A percentile compares a stretch with the other conserved stretches of the same genome.
Evolutionary conservation across 2,888 invertebrate genomes (phyloP).

Genomic region (Nephrotoma appendiculata): DNA sequence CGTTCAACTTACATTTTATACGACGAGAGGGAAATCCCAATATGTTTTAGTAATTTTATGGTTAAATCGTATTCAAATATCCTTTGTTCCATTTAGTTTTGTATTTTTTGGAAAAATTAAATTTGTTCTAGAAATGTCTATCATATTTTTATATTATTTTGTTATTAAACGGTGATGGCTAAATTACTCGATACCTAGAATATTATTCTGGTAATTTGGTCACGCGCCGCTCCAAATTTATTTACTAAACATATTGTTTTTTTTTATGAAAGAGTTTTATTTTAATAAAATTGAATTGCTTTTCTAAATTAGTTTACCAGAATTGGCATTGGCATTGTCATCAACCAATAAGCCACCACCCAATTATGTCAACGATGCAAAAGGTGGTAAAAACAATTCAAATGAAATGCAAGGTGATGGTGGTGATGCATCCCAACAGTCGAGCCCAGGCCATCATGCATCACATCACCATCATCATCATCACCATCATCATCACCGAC

Average conservation of each 20-base stretch:
- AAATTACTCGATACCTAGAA: background rate
- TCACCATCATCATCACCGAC: background rate
- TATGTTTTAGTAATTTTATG: background rate
- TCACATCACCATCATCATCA: background rate
- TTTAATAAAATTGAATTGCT: background rate
- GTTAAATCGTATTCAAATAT: background rate
- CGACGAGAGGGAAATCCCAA: background rate
- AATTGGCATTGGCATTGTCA: slow-evolving; percentile 1
- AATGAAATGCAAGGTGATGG: background rate
- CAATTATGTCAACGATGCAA: background rate
- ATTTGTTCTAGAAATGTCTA: background rate
- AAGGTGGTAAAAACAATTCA: background rate
- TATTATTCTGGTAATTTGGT: background rate
- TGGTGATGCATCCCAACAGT: background rate
- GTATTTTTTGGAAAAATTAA: background rate
- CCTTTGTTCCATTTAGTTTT: background rate
- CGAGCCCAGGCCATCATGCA: background rate
- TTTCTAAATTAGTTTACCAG: background rate
- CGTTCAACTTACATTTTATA: background rate
- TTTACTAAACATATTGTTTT: background rate
- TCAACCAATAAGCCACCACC: background rate
- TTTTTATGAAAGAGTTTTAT: background rate
- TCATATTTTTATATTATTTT: background rate
- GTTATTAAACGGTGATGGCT: background rate
- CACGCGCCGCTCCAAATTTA: background rate